Evolutionary conservation across 1,140 invertebrate genomes (phyloP), one percentile per base, ranked within the genome.

Genomic region (Penaeus chinensis): DNA sequence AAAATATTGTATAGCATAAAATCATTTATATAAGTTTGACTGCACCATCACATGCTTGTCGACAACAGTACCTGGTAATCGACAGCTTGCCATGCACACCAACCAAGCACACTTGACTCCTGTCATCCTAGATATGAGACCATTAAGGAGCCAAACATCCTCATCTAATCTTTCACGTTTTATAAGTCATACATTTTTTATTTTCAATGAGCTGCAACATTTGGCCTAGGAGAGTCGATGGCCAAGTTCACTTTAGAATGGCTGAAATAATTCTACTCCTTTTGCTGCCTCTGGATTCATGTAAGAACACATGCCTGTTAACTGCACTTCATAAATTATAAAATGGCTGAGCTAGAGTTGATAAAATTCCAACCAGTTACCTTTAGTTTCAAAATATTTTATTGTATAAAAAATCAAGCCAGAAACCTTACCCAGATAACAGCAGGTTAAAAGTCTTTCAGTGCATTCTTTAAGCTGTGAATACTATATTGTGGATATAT

Each of bases 221-320:
- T 63, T 20, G 62, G 65, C n/a, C 62, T 63, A 82, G 80, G 80
- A 82, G 80, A 82, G 80, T 82, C 80, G 42, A 20, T 82, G 63
- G 62, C 80, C n/a, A 82, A 37, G 32, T 65, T 82, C 32, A 42
- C 80, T 27, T 20, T 3, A 27, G 54, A 16, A 27, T 54, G 63
- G 20, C 20, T 76, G 24, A 54, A 60, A 24, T 37, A 79, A n/a
- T 54, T 10, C 42, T 54, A 24, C n/a, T 54, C 37, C 77, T 61
- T 11, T 54, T 20, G 22, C 37, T 54, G 22, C 54, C 60, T 37
- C 20, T 54, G 42, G 77, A 61, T 79, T 54, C 42, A 22, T 11
- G 24, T 19, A n/a, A 54, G 5, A 4, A 22, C 22, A 37, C 16
- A n/a, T n/a, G 22, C 54, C 54, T 54, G 54, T 16, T 11, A 54